Conservation (phyloP, 2,113 vertebrate species). For the Saimiri boliviensis region DNA sequence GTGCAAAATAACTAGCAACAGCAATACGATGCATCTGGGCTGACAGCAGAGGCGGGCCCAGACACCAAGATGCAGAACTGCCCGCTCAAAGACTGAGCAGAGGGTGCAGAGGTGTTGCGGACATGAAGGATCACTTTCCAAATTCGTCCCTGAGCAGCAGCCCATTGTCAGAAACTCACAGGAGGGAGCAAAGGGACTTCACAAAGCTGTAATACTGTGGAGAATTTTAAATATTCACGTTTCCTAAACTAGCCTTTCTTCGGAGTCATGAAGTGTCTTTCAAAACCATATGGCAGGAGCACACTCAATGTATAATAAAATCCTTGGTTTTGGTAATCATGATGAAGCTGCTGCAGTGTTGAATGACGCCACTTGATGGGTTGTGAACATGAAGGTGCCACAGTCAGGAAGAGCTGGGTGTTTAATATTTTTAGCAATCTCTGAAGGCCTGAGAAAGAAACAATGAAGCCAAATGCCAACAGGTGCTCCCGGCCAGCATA, state of each 20-base stretch:
- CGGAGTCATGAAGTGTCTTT: slow-evolving; percentile 7
- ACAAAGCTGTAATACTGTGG: background rate
- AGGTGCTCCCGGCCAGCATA: background rate
- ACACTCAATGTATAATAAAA: background rate
- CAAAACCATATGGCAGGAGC: background rate
- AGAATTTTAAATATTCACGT: background rate
- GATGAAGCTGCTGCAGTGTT: background rate
- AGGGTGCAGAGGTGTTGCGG: background rate
- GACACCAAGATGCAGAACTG: background rate
- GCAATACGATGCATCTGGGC: background rate
- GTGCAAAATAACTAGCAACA: background rate
- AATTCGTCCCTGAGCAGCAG: background rate
- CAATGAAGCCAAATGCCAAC: background rate
- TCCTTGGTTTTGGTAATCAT: background rate
- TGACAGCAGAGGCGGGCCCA: background rate
- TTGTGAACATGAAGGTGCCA: background rate
- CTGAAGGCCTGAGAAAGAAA: background rate
- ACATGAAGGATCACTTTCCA: background rate
- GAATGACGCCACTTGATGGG: background rate
- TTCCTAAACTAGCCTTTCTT: background rate
- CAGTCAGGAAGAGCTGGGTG: background rate
- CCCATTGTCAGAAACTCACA: background rate
- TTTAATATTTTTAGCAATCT: background rate
- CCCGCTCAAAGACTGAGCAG: background rate
- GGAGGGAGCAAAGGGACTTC: background rate